Base-by-base conservation (phyloP, 2,113 vertebrate species). In the Nothoprocta pentlandii region DNA sequence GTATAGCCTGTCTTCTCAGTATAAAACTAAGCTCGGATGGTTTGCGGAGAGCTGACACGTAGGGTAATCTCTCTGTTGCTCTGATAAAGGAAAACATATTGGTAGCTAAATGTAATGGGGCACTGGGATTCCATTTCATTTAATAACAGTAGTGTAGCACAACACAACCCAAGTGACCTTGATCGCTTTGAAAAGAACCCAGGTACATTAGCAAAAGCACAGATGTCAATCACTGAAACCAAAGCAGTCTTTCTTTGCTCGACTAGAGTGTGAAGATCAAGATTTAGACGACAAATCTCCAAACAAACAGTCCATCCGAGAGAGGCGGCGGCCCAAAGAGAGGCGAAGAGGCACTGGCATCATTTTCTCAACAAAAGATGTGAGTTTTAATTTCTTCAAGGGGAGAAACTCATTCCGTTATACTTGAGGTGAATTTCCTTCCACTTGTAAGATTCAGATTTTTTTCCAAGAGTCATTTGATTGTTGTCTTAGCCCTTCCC, bases 231-330 rank as follows among this genome's bases (percentile, higher is more conserved):
- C 68, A 80, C 87, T 94, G 93, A 88, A 93, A 93, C 80, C 94
- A 93, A 95, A 94, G 59, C 89, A 94, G 92, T 90, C 92, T 97
- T 3, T 95, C 69, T 94, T 92, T 97, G 67, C 88, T 95, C 96
- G 86, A 32, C 42, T 87, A 99, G 99, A 95, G 88, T 96, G 92
- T 62, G 98, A 97, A 93, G 97, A 98, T 90, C 98, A 98, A 62
- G 97, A 96, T 21, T 44, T 97, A 68, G 97, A 98, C 0, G 98
- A 98, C n/a, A 94, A 95, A 80, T 95, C 97, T 25, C 86, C 92
- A 20, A 85, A 70, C 56, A 96, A 93, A 28, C 97, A 97, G 32
- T 96, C 95, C 0, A 71, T 96, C 74, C 97, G 98, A 16, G 98
- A 98, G 83, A 97, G 96, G 42, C 94, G 98, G 67, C 97, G 97